These are phyloP conservation scores for Betta splendens DNA, from an alignment of 2,797 vertebrate species.

Conservation along the genomic window DNA sequence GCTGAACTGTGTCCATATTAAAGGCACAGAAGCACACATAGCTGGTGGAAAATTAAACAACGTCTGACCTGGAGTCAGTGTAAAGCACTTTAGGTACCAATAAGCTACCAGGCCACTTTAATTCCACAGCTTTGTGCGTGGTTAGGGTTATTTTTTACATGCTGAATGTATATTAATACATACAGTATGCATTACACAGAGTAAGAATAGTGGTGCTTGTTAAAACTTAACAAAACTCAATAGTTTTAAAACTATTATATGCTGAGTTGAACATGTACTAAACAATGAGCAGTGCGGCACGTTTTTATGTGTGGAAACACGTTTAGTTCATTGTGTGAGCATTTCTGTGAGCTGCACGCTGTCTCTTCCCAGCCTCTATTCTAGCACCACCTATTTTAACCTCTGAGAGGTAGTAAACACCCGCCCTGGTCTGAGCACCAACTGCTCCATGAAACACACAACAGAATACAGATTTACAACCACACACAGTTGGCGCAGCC, in stretches of 20 bases:
- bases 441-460: conserved; percentile 5
- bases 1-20: background rate
- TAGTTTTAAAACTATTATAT: background rate
- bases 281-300: background rate
- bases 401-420: conserved; percentile 33
- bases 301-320: background rate
- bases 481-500: conserved; percentile 7
- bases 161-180: too few species aligned
- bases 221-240: too few species aligned
- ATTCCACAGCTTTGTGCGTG: too few species aligned
- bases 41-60: background rate
- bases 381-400: conserved; percentile 43
- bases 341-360: conserved; percentile 8
- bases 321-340: conserved; percentile 14
- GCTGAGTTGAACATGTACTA: background rate
- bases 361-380: conserved; percentile 19
- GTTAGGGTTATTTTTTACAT: too few species aligned
- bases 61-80: too few species aligned
- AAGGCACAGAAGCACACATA: conserved; percentile 1
- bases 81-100: too few species aligned
- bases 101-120: too few species aligned
- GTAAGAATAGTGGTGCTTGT: too few species aligned
- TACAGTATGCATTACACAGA: too few species aligned
- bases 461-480: conserved; percentile 39
- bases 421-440: background rate